Base-by-base conservation (phyloP, 2,888 invertebrate genomes). In the Eupelmus urozonus region DNA sequence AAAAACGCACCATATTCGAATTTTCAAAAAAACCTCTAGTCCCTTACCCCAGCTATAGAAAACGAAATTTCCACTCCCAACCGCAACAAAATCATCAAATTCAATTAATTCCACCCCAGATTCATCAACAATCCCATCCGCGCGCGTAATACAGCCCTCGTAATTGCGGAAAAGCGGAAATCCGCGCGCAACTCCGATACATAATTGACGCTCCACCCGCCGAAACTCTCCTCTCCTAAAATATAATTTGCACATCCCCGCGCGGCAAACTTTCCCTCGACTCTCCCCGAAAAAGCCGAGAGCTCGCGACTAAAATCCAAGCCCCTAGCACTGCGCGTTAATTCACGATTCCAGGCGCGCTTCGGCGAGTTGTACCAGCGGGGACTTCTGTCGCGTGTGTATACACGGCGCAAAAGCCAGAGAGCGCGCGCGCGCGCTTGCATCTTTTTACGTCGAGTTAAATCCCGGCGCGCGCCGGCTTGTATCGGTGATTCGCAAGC, bases 391-490 rank as follows among this genome's bases (percentile, higher is more conserved):
- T 34, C 34, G 34, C 34, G 9, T 34, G n/a, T n/a, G n/a, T n/a
- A n/a, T n/a, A n/a, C 9, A 34, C 34, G 9, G 9, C 3, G 34
- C 3, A 34, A 34, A 34, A 34, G 9, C 3, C 3, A 34, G 34
- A 34, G 34, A 34, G 9, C 9, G 34, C 34, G n/a, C n/a, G 53
- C 55, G 40, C 2, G n/a, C 51, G 49, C 16, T 34, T 40, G 59
- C 63, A 20, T 34, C 76, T 76, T 65, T 69, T 59, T 45, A 57
- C 69, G 45, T 45, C 53, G 18, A 55, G 60, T 72, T 67, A 65
- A 45, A 57, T 42, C 60, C 55, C 25, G 18, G 53, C 23, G 34
- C 20, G 25, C 16, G 18, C 25, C 1, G 34, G 7, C 11, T 16
- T 49, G 9, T 49, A 59, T 70, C 13, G n/a, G 29, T 25, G 29